Percentiles rank a stretch among this genome's conserved stretches.
Conservation (phyloP, 1,140 invertebrate species). For the Metopolophium dirhodum region DNA sequence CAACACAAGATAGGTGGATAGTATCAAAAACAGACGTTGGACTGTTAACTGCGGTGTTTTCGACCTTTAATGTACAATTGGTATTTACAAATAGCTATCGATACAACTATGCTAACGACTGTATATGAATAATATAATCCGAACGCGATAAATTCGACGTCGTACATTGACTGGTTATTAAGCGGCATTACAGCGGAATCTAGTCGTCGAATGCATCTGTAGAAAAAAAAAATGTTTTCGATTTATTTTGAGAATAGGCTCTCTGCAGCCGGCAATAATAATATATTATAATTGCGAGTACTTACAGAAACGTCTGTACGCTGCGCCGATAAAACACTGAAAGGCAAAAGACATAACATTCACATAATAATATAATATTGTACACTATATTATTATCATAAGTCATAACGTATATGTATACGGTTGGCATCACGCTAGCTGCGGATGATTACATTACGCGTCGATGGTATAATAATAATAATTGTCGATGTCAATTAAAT, state of each 20-base stretch:
- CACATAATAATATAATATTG: no score
- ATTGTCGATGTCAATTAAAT: background rate
- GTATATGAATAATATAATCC: background rate
- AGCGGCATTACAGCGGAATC: background rate
- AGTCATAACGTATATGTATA: no score
- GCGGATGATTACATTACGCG: no score
- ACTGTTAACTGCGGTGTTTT: background rate
- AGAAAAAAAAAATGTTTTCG: constrained; percentile 4
- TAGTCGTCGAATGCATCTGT: background rate
- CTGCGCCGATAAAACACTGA: background rate
- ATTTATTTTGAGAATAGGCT: constrained; percentile 16
- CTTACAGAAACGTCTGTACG: background rate
- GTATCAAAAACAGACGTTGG: background rate
- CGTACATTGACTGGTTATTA: background rate
- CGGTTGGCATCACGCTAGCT: background rate
- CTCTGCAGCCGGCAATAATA: background rate
- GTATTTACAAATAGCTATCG: background rate
- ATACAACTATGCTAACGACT: background rate
- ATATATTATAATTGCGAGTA: background rate
- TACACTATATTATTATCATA: no score
- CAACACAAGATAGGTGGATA: background rate
- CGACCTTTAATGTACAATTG: background rate
- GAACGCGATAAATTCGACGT: background rate
- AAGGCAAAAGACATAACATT: background rate
- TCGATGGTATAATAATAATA: background rate